Percentiles rank a stretch among this genome's conserved stretches.
phyloP scores from a whole-genome alignment of 2,888 invertebrate species.

The Himalopsyche anomala region DNA sequence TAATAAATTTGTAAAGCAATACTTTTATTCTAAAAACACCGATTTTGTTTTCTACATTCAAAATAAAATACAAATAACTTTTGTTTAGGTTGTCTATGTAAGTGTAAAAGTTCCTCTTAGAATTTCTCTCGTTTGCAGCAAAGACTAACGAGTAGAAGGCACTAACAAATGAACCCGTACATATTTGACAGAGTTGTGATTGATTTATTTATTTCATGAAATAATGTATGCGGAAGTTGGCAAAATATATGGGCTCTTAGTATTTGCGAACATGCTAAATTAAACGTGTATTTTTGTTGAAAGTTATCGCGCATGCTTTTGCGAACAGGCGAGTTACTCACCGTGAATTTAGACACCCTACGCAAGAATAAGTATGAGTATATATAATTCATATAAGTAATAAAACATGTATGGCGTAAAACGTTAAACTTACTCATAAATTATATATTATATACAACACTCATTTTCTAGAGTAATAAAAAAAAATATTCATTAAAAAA shows the following conservation, averaged over 20 bases:
- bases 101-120: neutral
- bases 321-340: neutral
- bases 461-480: no score
- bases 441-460: no score
- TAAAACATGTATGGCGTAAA: no score
- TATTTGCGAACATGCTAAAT: constrained; percentile 34
- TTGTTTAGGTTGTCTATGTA: no score
- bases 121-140: neutral
- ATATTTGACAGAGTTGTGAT: constrained; percentile 34
- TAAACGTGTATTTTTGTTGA: constrained; percentile 19
- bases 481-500: no score
- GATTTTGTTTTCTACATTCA: no score
- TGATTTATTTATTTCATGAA: constrained; percentile 34
- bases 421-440: no score
- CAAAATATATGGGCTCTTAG: constrained; percentile 22
- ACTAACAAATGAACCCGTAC: constrained; percentile 31
- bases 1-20: no score
- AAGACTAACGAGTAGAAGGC: neutral
- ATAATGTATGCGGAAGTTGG: constrained; percentile 30
- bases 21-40: no score
- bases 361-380: neutral
- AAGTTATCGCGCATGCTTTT: constrained; percentile 16
- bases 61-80: no score
- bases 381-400: neutral
- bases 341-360: neutral